Evolutionary conservation across 2,113 vertebrate genomes (phyloP).

Genomic region (Apus apus): DNA sequence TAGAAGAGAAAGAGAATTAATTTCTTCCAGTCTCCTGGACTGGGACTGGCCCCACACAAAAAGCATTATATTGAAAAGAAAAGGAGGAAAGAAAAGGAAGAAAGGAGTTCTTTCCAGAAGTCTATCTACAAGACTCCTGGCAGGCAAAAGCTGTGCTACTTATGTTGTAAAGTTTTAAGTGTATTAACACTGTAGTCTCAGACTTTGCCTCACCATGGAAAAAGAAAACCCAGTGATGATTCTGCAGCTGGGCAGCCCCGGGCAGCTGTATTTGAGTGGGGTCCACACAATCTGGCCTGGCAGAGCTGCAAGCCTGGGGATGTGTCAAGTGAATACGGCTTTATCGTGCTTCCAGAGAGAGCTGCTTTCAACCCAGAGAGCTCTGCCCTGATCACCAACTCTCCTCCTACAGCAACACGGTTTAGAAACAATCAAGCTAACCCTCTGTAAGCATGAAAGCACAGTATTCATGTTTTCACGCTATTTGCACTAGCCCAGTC

Average conservation of each 20-base stretch:
- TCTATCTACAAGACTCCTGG: background rate
- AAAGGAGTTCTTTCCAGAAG: background rate
- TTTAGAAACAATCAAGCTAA: background rate
- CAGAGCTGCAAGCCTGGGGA: background rate
- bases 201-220: background rate
- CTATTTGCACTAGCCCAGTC: background rate
- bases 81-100: background rate
- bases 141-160: background rate
- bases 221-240: background rate
- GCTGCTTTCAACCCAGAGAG: background rate
- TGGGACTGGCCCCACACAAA: background rate
- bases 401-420: background rate
- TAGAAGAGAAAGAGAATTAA: background rate
- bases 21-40: background rate
- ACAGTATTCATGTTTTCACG: background rate
- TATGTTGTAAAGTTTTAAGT: background rate
- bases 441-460: background rate
- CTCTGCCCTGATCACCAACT: background rate
- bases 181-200: background rate
- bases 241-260: background rate
- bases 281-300: background rate
- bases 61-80: fast-evolving
- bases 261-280: background rate
- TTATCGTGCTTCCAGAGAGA: background rate
- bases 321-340: background rate